Evolutionary conservation across 2,888 invertebrate species (phyloP), one percentile per base, ranked within the genome.

Genomic region (Eurytoma californica): DNA sequence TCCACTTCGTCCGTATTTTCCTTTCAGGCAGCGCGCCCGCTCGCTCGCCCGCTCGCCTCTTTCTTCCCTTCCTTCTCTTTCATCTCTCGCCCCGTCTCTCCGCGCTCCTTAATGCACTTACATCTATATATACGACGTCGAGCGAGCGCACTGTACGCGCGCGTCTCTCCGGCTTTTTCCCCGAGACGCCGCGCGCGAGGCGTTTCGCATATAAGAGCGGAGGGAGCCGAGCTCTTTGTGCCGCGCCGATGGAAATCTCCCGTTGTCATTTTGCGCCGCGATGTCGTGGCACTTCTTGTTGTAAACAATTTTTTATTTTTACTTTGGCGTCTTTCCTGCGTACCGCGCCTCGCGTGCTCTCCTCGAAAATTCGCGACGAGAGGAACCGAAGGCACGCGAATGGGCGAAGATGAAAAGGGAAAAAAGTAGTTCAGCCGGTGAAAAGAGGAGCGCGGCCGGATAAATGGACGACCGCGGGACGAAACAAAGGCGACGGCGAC

Each of bases 401-500:
- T 7, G 7, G 39, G 5, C 9, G 9, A 9, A 39, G 9, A 9
- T 39, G 49, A 20, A 24, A 65, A n/a, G 49, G 28, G 66, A 58
- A 63, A 65, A 61, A 67, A 60, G 67, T 66, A 81, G 57, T 55
- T 73, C 73, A 66, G 9, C 2, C n/a, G 60, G 51, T 72, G 67
- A 66, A 58, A n/a, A 84, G 82, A 82, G 80, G 82, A 65, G 77
- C 76, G 78, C 65, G 78, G 80, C 30, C 30, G 82, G 67, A 77
- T 82, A 83, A 82, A 80, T 79, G 82, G 81, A 79, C 82, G 81
- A 80, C 78, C 72, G 53, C 39, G 47, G 51, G 47, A 28, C n/a
- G 13, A 63, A 63, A 47, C 24, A 51, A 30, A 7, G 4, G 16
- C 16, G 9, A 53, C 18, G 47, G 39, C n/a, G 20, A 39, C 58